A percentile compares a stretch with the other conserved stretches of the same genome.
These are phyloP conservation scores for Plectus sambesii DNA, from an alignment of 1,140 invertebrate species.

Conservation along the genomic window DNA sequence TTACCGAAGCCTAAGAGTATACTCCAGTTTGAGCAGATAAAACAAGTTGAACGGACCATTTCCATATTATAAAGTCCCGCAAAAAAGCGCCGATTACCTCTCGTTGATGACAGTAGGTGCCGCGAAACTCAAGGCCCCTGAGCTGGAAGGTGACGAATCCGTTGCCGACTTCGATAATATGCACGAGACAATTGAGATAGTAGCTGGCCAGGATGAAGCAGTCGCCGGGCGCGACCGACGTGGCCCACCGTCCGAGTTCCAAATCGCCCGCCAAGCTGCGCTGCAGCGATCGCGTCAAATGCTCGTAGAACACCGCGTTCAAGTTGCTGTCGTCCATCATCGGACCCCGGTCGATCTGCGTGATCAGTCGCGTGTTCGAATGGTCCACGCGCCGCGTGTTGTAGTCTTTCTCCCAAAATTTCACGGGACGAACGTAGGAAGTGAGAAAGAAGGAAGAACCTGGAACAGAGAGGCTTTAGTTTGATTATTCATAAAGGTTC, in stretches of 20 bases:
- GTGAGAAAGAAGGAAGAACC: conserved; percentile 86
- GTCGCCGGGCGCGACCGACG: conserved; percentile 48
- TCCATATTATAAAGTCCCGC: conserved; percentile 42
- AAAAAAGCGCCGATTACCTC: conserved; percentile 49
- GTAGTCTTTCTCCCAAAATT: conserved; percentile 82
- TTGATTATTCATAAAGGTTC: conserved; percentile 8
- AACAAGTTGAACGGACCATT: conserved; percentile 1
- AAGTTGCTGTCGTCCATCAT: conserved; percentile 86
- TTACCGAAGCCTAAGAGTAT: conserved; percentile 10
- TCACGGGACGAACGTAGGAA: conserved; percentile 89
- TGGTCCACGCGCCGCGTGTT: conserved; percentile 86
- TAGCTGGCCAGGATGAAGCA: conserved; percentile 93
- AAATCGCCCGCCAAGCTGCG: conserved; percentile 90
- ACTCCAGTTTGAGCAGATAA: not conserved
- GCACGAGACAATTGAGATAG: conserved; percentile 92
- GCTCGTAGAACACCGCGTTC: conserved; percentile 99
- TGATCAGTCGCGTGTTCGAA: conserved; percentile 84
- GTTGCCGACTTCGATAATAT: conserved; percentile 95
- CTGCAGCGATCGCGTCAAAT: conserved; percentile 86
- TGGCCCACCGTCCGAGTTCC: conserved; percentile 57
- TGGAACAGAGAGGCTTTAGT: conserved; percentile 68
- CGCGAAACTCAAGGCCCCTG: conserved; percentile 87
- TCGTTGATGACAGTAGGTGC: conserved; percentile 89
- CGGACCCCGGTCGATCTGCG: conserved; percentile 84
- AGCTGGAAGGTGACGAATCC: conserved; percentile 95